phyloP scores from a whole-genome alignment of 2,113 vertebrate species.

The Salvelinus alpinus region DNA sequence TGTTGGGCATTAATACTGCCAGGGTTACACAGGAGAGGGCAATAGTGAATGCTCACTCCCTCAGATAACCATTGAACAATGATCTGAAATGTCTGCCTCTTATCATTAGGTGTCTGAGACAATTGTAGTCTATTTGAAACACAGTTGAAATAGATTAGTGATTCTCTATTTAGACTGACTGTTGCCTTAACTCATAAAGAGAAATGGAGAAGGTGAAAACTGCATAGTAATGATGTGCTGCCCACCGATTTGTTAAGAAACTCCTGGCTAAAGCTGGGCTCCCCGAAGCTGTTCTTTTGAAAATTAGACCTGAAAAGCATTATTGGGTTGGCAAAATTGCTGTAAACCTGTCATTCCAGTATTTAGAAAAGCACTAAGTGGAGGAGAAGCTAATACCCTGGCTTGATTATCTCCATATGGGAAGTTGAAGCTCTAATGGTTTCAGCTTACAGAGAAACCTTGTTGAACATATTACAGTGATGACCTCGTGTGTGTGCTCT shows the following conservation, averaged over 20 bases:
- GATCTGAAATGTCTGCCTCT: no score
- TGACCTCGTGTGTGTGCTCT: conserved; percentile 11
- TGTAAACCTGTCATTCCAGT: conserved; percentile 64
- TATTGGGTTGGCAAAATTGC: conserved; percentile 52
- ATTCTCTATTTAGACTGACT: no score
- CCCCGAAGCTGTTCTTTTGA: conserved; percentile 25
- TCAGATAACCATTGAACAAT: no score
- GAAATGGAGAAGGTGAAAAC: no score
- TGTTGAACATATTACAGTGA: conserved; percentile 50
- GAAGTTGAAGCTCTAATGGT: conserved; percentile 51
- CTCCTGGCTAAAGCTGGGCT: background rate
- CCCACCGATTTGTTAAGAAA: conserved; percentile 42
- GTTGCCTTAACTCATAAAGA: background rate
- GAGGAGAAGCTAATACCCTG: conserved; percentile 40
- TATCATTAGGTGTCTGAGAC: no score
- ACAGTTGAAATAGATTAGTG: no score
- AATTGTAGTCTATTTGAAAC: no score
- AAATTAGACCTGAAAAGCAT: conserved; percentile 48
- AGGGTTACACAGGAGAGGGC: no score
- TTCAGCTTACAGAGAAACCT: conserved; percentile 56
- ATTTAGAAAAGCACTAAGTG: conserved; percentile 50
- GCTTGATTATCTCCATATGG: no score
- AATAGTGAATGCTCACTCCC: no score
- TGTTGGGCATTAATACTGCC: background rate
- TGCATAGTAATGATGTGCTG: background rate